Conservation (phyloP, 1,140 invertebrate species). For the Diabrotica undecimpunctata region DNA sequence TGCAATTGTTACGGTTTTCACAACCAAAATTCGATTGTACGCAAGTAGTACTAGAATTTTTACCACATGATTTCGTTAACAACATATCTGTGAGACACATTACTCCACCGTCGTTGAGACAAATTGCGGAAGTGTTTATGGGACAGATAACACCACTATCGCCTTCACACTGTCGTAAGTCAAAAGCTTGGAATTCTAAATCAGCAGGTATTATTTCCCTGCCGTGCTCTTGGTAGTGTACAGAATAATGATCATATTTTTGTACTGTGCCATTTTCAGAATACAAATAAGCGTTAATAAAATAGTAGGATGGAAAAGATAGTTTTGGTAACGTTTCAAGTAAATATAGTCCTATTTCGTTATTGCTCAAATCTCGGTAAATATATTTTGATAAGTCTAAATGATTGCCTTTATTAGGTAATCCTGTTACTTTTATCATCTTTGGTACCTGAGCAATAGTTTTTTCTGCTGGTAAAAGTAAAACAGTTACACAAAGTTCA, state of each 20-base stretch:
- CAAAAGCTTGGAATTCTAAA: background rate
- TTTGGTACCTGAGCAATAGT: background rate
- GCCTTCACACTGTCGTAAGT: background rate
- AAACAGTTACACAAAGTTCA: constrained; percentile 8
- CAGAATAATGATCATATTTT: constrained; percentile 5
- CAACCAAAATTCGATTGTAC: constrained; percentile 1
- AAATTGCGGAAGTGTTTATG: background rate
- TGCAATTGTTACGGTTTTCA: background rate
- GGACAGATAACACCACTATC: constrained; percentile 12
- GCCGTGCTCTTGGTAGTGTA: background rate
- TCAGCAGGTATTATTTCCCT: constrained; percentile 1
- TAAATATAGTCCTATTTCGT: background rate
- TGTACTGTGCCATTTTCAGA: background rate
- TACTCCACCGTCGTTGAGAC: constrained; percentile 1
- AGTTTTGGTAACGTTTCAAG: background rate
- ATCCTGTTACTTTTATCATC: constrained; percentile 4
- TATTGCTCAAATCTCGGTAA: background rate
- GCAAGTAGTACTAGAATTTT: background rate
- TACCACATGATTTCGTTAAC: background rate
- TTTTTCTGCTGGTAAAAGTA: background rate
- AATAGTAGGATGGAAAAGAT: constrained; percentile 1
- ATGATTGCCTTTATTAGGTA: background rate
- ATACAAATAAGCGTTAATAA: background rate
- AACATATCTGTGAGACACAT: constrained; percentile 10
- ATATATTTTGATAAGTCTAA: background rate